phyloP scores from a whole-genome alignment of 2,113 vertebrate genomes.

The Myocastor coypus region DNA sequence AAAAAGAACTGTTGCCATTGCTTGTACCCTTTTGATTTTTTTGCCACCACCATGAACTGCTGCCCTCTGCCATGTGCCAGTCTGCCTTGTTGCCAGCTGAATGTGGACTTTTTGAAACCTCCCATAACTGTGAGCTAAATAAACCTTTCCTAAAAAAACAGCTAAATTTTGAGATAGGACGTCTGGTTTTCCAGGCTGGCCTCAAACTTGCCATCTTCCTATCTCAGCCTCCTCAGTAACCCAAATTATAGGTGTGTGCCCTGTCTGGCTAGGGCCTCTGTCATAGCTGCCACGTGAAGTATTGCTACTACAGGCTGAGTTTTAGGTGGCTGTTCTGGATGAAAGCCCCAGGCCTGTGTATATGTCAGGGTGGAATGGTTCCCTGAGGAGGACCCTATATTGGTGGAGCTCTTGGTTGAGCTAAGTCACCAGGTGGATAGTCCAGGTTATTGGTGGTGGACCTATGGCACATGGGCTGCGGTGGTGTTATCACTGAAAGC shows the following conservation, averaged over 20 bases:
- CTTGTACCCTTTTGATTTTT: too few species aligned
- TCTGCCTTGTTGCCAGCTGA: too few species aligned
- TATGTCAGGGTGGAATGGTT: accelerated
- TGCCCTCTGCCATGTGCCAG: too few species aligned
- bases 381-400: background rate
- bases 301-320: background rate
- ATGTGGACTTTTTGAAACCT: too few species aligned
- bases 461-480: background rate
- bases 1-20: too few species aligned
- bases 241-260: background rate
- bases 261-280: background rate
- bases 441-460: background rate
- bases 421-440: background rate
- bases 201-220: background rate
- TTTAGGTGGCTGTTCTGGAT: background rate
- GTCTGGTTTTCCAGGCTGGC: background rate
- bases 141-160: too few species aligned
- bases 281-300: background rate
- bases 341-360: background rate
- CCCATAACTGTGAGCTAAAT: too few species aligned
- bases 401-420: background rate
- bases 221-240: background rate
- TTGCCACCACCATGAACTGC: too few species aligned
- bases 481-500: background rate
- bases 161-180: background rate